Conservation (phyloP, 2,888 invertebrate genomes). For the Helicoverpa assulta region DNA sequence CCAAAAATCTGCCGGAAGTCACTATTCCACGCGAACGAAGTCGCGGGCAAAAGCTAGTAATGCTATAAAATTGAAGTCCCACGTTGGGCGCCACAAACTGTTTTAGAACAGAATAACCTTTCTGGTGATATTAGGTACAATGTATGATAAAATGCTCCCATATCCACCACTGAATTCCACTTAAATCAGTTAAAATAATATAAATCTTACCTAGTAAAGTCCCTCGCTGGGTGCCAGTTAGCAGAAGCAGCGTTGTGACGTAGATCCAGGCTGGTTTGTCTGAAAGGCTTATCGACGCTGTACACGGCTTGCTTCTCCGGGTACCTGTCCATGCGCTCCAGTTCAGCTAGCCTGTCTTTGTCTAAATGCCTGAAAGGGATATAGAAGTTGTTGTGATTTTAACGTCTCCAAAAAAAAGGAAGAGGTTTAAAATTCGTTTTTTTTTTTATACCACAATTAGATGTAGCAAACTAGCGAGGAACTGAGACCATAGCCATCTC, state of each 20-base stretch:
- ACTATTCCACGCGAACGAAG: too few species aligned
- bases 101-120: not conserved
- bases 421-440: too few species aligned
- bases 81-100: slow-evolving; percentile 20
- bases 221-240: slow-evolving; percentile 87
- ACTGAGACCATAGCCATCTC: too few species aligned
- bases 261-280: slow-evolving; percentile 87
- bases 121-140: too few species aligned
- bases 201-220: slow-evolving; percentile 83
- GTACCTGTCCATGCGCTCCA: slow-evolving; percentile 87
- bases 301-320: slow-evolving; percentile 88
- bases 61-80: not conserved
- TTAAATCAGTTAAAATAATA: not conserved
- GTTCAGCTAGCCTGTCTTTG: slow-evolving; percentile 84
- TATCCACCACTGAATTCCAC: not conserved
- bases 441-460: too few species aligned
- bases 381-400: not conserved
- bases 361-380: slow-evolving; percentile 81
- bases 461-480: too few species aligned
- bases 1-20: too few species aligned
- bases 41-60: too few species aligned
- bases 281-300: slow-evolving; percentile 88
- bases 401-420: too few species aligned
- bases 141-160: too few species aligned
- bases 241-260: slow-evolving; percentile 79